Conservation (phyloP, 2,797 vertebrate genomes). For the Lepus oiostolus region DNA sequence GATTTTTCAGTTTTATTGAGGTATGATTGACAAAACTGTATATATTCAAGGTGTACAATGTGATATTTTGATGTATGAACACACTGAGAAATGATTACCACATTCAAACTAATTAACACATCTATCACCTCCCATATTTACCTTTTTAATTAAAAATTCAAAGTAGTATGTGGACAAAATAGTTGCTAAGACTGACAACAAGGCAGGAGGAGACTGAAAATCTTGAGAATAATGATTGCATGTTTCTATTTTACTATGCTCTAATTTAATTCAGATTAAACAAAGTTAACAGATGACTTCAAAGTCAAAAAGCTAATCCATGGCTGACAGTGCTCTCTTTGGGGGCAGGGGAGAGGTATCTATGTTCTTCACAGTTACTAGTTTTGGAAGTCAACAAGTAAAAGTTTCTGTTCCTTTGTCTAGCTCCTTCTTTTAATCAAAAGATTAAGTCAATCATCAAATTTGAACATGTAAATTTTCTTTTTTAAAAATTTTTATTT, state of each 20-base stretch:
- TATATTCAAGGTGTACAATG: neutral
- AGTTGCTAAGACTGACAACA: constrained; percentile 45
- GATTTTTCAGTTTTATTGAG: neutral
- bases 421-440: no score
- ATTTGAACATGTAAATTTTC: no score
- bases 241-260: neutral
- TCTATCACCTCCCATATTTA: neutral
- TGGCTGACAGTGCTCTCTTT: neutral
- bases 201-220: constrained; percentile 22
- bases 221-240: neutral
- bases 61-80: neutral
- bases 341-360: neutral
- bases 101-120: neutral
- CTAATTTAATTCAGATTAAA: neutral
- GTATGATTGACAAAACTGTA: neutral
- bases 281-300: neutral
- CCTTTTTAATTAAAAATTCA: neutral
- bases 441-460: no score
- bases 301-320: constrained; percentile 6
- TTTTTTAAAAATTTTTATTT: no score
- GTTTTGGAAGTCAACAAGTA: neutral
- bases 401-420: neutral
- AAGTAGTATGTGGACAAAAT: neutral
- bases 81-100: neutral
- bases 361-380: neutral